phyloP scores from a whole-genome alignment of 1,140 invertebrate genomes.

The Trichoplusia ni region DNA sequence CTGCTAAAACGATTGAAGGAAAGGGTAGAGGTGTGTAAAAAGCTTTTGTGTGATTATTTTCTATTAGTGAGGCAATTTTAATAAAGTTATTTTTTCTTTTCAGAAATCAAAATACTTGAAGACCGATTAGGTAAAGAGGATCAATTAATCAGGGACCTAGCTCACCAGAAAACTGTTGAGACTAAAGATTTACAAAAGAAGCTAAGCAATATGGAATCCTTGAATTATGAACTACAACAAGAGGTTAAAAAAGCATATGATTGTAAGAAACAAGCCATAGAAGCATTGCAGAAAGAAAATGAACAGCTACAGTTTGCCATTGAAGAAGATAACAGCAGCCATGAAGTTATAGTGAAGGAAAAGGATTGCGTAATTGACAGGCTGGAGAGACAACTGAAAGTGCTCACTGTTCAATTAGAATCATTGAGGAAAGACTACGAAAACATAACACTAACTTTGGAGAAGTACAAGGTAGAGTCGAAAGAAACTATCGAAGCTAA shows the following conservation, averaged over 20 bases:
- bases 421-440: conserved; percentile 43
- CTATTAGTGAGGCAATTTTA: background rate
- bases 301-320: conserved; percentile 47
- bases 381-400: conserved; percentile 38
- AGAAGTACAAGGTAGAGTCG: conserved; percentile 38
- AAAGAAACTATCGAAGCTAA: conserved; percentile 31
- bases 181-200: conserved; percentile 31
- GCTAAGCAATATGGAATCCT: conserved; percentile 33
- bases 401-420: conserved; percentile 28
- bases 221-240: conserved; percentile 35
- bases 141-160: conserved; percentile 24
- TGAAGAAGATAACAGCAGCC: conserved; percentile 49
- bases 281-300: conserved; percentile 49
- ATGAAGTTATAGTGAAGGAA: conserved; percentile 53
- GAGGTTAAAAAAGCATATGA: conserved; percentile 41
- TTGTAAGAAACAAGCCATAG: conserved; percentile 41
- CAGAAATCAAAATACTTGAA: conserved; percentile 42
- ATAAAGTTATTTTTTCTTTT: conserved; percentile 20
- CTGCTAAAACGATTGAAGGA: conserved; percentile 31
- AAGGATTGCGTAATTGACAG: conserved; percentile 47
- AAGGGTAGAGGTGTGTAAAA: conserved; percentile 44
- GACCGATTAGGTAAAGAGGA: conserved; percentile 23
- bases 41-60: conserved; percentile 1
- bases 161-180: conserved; percentile 39
- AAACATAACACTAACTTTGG: conserved; percentile 39